phyloP scores from a whole-genome alignment of 2,113 vertebrate species.

The Peromyscus maniculatus region DNA sequence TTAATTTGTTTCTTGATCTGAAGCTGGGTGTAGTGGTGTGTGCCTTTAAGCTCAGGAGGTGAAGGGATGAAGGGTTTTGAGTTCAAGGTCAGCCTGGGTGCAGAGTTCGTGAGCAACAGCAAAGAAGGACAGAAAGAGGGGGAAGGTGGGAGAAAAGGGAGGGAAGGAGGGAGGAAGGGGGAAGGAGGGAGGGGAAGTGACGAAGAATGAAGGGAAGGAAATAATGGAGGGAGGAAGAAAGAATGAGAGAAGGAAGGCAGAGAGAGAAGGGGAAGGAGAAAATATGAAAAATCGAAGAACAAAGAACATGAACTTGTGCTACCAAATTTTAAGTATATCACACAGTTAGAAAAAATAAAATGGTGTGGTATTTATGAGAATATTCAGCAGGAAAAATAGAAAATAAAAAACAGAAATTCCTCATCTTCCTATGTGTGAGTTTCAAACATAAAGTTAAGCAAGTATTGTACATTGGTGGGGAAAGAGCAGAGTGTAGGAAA shows the following conservation, averaged over 20 bases:
- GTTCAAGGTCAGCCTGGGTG: not conserved
- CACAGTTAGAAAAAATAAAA: constrained; percentile 26
- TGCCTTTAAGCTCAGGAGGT: not conserved
- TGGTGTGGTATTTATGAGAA: not conserved
- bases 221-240: no score
- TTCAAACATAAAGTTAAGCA: not conserved
- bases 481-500: not conserved
- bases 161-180: rapidly evolving
- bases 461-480: not conserved
- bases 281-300: not conserved
- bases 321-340: constrained; percentile 8
- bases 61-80: not conserved
- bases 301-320: not conserved
- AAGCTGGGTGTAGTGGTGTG: not conserved
- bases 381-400: constrained; percentile 5
- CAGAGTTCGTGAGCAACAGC: not conserved
- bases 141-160: no score
- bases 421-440: not conserved
- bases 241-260: not conserved
- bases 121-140: not conserved
- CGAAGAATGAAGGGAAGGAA: rapidly evolving
- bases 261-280: not conserved
- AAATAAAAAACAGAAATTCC: not conserved
- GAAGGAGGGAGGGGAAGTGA: rapidly evolving
- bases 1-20: not conserved